These are phyloP conservation scores for Athetis lepigone DNA, from an alignment of 2,888 invertebrate genomes.

Conservation along the genomic window DNA sequence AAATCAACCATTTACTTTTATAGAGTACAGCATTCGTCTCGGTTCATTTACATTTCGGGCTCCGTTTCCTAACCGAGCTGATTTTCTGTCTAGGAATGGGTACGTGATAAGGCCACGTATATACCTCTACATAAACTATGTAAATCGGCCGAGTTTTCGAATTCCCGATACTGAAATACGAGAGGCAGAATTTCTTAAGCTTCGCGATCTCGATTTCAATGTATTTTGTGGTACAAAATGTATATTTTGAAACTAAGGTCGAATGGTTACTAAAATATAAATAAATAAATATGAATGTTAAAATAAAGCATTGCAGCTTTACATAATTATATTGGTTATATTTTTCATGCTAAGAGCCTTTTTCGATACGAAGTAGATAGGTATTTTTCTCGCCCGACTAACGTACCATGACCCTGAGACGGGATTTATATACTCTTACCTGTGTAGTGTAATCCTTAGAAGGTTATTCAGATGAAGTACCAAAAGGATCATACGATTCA, in stretches of 20 bases:
- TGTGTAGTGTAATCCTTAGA: constrained; percentile 22
- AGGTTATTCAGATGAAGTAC: constrained; percentile 15
- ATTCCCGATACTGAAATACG: constrained; percentile 45
- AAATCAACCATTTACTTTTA: constrained; percentile 72
- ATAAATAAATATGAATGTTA: neutral
- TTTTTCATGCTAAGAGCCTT: constrained; percentile 8
- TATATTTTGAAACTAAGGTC: constrained; percentile 16
- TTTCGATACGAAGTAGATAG: constrained; percentile 8
- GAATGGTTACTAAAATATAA: constrained; percentile 1
- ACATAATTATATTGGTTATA: neutral
- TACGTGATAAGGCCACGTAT: constrained; percentile 52
- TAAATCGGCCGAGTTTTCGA: constrained; percentile 47
- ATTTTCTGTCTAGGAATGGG: constrained; percentile 60
- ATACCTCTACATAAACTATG: constrained; percentile 47
- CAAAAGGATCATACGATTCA: constrained; percentile 14
- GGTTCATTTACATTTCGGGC: constrained; percentile 68
- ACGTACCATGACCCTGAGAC: constrained; percentile 28
- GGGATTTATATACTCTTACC: constrained; percentile 28
- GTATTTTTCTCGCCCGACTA: constrained; percentile 8
- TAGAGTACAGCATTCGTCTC: constrained; percentile 67
- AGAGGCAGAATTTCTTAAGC: constrained; percentile 41
- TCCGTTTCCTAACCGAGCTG: constrained; percentile 61
- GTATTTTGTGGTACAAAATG: constrained; percentile 28
- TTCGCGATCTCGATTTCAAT: constrained; percentile 17
- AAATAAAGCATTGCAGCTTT: neutral